A percentile compares a stretch with the other conserved stretches of the same genome.
These are phyloP conservation scores for Aphidoletes aphidimyza DNA, from an alignment of 2,888 invertebrate genomes.

Conservation along the genomic window DNA sequence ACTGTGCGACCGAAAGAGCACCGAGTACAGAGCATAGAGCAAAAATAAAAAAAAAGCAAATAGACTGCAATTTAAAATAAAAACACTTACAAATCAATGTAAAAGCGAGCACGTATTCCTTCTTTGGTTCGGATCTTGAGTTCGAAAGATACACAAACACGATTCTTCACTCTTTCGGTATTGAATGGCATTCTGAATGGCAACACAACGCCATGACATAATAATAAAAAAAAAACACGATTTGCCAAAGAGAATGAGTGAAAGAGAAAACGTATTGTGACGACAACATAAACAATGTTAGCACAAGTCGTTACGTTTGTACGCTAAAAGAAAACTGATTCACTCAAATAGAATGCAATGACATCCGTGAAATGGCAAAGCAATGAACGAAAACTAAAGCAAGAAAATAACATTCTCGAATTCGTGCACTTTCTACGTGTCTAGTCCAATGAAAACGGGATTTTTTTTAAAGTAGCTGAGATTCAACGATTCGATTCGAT, in stretches of 20 bases:
- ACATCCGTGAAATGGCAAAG: background rate
- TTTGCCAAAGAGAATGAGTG: background rate
- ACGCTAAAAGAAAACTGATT: background rate
- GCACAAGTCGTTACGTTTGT: background rate
- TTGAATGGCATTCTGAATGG: background rate
- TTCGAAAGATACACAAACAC: background rate
- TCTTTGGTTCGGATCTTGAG: background rate
- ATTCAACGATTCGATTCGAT: background rate
- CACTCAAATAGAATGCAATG: background rate
- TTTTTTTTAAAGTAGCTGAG: slow-evolving; percentile 17
- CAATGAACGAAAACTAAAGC: slow-evolving; percentile 1
- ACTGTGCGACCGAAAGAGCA: background rate
- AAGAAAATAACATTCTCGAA: too few species aligned
- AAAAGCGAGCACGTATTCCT: slow-evolving; percentile 18
- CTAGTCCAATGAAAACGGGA: slow-evolving; percentile 4
- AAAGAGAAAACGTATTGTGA: background rate
- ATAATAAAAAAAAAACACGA: background rate
- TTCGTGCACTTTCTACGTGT: slow-evolving; percentile 44
- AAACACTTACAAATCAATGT: slow-evolving; percentile 46
- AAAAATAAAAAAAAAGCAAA: background rate
- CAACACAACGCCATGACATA: background rate
- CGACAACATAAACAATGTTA: background rate
- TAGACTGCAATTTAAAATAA: slow-evolving; percentile 38
- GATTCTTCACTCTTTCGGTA: too few species aligned
- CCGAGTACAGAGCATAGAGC: background rate